Percentiles rank a stretch among this genome's conserved stretches.
Conservation (phyloP, 1,140 invertebrate genomes). For the Mycetomoellerius zeteki region DNA sequence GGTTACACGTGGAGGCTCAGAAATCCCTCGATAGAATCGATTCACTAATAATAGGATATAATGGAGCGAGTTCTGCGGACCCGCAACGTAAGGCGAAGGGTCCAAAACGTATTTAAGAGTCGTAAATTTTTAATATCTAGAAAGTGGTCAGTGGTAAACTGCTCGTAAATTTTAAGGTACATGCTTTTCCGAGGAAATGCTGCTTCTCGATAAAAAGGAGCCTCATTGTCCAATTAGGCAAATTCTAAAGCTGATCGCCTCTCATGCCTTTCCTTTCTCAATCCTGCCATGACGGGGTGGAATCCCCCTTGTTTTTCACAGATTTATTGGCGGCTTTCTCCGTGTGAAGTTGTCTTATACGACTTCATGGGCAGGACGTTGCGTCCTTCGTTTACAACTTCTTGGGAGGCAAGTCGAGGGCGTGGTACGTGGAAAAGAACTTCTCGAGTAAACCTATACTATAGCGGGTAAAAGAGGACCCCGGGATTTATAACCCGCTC, state of each 20-base stretch:
- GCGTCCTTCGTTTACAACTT: conserved; percentile 56
- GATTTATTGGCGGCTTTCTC: conserved; percentile 68
- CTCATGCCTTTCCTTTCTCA: not conserved
- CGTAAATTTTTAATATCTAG: conserved; percentile 66
- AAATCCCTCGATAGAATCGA: conserved; percentile 56
- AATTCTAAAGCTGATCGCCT: not conserved
- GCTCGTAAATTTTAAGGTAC: conserved; percentile 60
- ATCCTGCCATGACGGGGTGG: not conserved
- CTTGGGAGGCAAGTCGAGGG: conserved; percentile 68
- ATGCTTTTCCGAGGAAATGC: conserved; percentile 5
- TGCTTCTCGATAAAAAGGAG: conserved; percentile 32
- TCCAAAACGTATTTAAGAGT: conserved; percentile 62
- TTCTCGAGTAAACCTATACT: conserved; percentile 71
- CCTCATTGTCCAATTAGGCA: conserved; percentile 66
- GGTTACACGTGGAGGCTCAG: conserved; percentile 50
- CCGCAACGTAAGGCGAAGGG: conserved; percentile 44
- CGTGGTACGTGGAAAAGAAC: conserved; percentile 65
- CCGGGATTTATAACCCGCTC: conserved; percentile 82
- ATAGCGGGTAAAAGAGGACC: conserved; percentile 66
- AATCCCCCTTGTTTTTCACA: conserved; percentile 62
- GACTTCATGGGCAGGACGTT: conserved; percentile 54
- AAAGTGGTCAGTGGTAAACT: conserved; percentile 53
- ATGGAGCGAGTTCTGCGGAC: conserved; percentile 63
- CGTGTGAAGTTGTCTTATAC: conserved; percentile 36
- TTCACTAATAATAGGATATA: conserved; percentile 75